A percentile compares a stretch with the other conserved stretches of the same genome.
phyloP scores from a whole-genome alignment of 2,797 vertebrate species.

The Epinephelus awoara region DNA sequence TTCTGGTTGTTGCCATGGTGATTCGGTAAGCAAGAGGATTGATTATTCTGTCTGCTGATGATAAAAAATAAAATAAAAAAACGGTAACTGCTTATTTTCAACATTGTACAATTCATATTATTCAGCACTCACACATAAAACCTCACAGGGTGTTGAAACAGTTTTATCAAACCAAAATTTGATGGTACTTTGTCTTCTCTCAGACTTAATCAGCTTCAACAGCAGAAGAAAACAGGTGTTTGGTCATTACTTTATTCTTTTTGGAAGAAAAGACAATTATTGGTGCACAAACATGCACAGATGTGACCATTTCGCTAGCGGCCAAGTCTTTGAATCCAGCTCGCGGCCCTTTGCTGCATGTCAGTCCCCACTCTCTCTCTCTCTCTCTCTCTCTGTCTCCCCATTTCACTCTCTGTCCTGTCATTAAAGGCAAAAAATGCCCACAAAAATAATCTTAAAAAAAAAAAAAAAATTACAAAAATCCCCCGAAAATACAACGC shows the following conservation, averaged over 20 bases:
- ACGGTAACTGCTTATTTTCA: not conserved
- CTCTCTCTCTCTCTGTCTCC: too few relatives aligned
- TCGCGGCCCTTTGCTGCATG: too few relatives aligned
- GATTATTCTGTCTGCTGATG: not conserved
- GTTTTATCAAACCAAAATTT: not conserved
- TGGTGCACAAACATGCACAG: not conserved
- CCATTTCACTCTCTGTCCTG: too few relatives aligned
- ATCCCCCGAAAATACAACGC: too few relatives aligned
- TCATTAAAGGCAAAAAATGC: too few relatives aligned
- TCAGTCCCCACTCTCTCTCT: too few relatives aligned
- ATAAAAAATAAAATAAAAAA: not conserved
- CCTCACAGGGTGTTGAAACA: not conserved
- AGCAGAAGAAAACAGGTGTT: not conserved
- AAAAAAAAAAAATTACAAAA: too few relatives aligned
- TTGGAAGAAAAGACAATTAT: not conserved
- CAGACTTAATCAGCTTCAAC: not conserved
- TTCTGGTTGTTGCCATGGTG: conserved; percentile 3
- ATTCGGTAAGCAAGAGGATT: not conserved
- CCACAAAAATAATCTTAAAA: too few relatives aligned
- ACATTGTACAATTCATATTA: not conserved
- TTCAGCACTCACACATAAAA: conserved; percentile 2
- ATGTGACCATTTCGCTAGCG: not conserved
- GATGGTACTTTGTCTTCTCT: not conserved
- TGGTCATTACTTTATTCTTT: conserved; percentile 7
- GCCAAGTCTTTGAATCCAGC: too few relatives aligned